phyloP scores from a whole-genome alignment of 1,140 invertebrate species.

The Callitettix versicolor region DNA sequence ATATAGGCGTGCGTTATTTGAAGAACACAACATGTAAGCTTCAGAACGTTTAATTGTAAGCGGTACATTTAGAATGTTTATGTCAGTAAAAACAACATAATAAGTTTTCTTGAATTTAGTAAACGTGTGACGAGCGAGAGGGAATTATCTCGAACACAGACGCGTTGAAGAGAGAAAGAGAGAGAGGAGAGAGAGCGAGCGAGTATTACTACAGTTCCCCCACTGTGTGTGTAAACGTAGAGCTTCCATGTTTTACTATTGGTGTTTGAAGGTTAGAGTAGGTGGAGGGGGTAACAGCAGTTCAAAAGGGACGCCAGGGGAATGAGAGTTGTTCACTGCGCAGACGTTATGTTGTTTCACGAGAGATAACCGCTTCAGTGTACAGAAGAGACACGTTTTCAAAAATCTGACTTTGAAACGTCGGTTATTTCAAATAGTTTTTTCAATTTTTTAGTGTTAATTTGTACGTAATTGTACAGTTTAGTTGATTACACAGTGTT shows the following conservation, averaged over 20 bases:
- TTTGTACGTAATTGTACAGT: neutral
- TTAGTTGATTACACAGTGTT: neutral
- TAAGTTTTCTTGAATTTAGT: too few species aligned
- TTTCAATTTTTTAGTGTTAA: neutral
- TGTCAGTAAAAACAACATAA: too few species aligned
- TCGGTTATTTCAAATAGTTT: slow-evolving; percentile 8
- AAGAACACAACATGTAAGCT: too few species aligned
- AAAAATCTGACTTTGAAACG: slow-evolving; percentile 1
- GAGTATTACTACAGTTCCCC: slow-evolving; percentile 1
- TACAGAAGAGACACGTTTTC: too few species aligned
- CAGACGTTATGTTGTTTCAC: neutral
- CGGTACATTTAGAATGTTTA: too few species aligned
- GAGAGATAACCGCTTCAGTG: neutral
- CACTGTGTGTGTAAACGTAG: neutral
- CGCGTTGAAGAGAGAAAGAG: neutral
- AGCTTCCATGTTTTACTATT: neutral
- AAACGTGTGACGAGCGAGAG: too few species aligned
- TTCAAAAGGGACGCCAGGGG: neutral
- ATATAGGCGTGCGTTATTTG: too few species aligned
- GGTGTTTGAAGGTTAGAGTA: neutral
- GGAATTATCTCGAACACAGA: neutral
- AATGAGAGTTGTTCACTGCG: neutral
- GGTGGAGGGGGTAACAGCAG: neutral
- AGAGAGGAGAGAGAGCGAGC: neutral
- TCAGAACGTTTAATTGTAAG: too few species aligned